Conservation (phyloP, 1,140 invertebrate species). For the Eulimnadia texana region DNA sequence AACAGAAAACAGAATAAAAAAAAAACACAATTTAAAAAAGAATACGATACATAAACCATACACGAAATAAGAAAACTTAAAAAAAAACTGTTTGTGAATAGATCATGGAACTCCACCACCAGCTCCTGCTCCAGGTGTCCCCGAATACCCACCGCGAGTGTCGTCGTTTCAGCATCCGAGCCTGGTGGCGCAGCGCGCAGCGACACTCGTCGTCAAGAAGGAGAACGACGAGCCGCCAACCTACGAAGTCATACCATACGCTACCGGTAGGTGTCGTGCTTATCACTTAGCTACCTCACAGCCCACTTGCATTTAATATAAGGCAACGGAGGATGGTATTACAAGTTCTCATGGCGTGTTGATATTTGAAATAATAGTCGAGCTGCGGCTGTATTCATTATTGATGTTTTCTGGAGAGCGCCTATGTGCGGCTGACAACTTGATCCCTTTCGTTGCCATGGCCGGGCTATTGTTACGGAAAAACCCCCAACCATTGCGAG, state of each 20-base stretch:
- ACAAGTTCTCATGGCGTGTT: too few species aligned
- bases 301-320: too few species aligned
- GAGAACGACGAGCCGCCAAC: constrained; percentile 15
- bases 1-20: background rate
- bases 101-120: constrained; percentile 14
- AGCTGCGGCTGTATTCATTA: too few species aligned
- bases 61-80: too few species aligned
- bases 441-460: too few species aligned
- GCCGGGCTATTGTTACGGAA: too few species aligned
- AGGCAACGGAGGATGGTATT: too few species aligned
- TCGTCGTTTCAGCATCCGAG: constrained; percentile 16
- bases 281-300: background rate
- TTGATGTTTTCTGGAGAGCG: too few species aligned
- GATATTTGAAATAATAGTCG: too few species aligned
- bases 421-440: too few species aligned
- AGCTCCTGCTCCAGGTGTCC: constrained; percentile 8
- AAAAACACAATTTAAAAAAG: background rate
- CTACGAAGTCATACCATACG: constrained; percentile 16
- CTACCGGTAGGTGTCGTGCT: constrained; percentile 8
- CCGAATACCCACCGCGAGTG: constrained; percentile 11
- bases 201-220: constrained; percentile 9
- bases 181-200: constrained; percentile 9
- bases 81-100: too few species aligned
- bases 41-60: background rate
- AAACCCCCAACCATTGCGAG: too few species aligned